Evolutionary conservation across 2,888 invertebrate species (phyloP).

Genomic region (Sphaerophoria rueppellii): DNA sequence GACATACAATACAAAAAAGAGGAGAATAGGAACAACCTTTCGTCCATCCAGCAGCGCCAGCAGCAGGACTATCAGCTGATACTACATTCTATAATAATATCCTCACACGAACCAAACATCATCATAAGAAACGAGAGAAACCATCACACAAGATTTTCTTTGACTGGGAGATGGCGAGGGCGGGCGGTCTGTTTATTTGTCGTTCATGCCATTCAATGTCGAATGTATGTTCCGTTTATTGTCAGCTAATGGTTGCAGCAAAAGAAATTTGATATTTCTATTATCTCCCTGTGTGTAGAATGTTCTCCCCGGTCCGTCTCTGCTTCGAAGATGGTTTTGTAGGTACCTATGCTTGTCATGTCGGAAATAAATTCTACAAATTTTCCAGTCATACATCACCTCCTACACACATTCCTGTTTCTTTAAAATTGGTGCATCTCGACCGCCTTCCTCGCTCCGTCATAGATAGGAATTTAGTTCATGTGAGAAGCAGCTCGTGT

Average conservation of each 20-base stretch:
- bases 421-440: too few species aligned
- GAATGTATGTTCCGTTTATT: slow-evolving; percentile 71
- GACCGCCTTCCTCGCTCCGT: too few species aligned
- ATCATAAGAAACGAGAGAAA: slow-evolving; percentile 32
- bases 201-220: slow-evolving; percentile 72
- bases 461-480: background rate
- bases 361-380: slow-evolving; percentile 68
- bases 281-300: slow-evolving; percentile 53
- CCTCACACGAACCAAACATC: background rate
- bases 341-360: slow-evolving; percentile 59
- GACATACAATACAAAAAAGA: slow-evolving; percentile 9
- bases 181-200: slow-evolving; percentile 32
- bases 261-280: slow-evolving; percentile 73
- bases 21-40: background rate
- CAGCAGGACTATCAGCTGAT: background rate
- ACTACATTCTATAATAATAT: background rate
- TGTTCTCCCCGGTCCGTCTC: background rate
- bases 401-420: background rate
- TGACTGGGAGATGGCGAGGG: background rate
- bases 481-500: slow-evolving; percentile 41
- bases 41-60: background rate
- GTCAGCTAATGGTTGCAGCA: slow-evolving; percentile 70
- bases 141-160: slow-evolving; percentile 49
- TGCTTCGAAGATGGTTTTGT: too few species aligned
- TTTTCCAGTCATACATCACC: slow-evolving; percentile 44